A percentile compares a stretch with the other conserved stretches of the same genome.
Evolutionary conservation across 2,113 vertebrate species (phyloP).

Genomic region (Pomatostomus ruficeps): DNA sequence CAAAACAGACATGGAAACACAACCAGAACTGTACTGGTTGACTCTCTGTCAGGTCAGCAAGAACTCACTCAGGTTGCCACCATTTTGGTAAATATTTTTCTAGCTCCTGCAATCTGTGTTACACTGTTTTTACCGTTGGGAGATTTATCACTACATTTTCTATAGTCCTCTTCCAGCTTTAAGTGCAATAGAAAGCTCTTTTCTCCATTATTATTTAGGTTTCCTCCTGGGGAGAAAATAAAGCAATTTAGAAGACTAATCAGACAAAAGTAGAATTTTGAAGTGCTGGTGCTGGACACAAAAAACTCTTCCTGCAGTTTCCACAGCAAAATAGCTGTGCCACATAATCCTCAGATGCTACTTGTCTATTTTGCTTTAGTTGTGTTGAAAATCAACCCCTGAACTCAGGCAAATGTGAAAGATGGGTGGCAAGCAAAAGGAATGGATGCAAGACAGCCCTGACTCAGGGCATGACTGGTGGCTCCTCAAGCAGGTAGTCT

Average conservation of each 20-base stretch:
- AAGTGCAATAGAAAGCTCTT: neutral
- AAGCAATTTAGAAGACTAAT: slow-evolving; percentile 26
- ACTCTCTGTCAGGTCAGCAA: neutral
- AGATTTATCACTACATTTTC: neutral
- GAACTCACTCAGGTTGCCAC: neutral
- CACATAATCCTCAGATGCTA: neutral
- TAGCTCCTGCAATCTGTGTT: neutral
- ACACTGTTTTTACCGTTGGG: neutral
- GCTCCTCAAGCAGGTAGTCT: neutral
- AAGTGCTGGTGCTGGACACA: slow-evolving; percentile 21
- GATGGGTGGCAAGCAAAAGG: neutral
- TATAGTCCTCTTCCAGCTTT: neutral
- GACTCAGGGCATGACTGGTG: neutral
- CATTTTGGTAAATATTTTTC: slow-evolving; percentile 1
- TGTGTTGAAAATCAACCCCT: neutral
- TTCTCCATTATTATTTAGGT: slow-evolving; percentile 16
- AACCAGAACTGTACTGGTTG: neutral
- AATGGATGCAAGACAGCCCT: neutral
- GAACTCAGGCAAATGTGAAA: neutral
- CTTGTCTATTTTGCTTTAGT: neutral
- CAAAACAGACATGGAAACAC: neutral
- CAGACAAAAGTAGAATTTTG: slow-evolving; percentile 26
- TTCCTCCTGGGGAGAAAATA: slow-evolving; percentile 31
- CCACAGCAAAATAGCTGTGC: neutral
- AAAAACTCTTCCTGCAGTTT: neutral